These are phyloP conservation scores for Brachionus sp. DNA, from an alignment of 1,140 invertebrate species.

Conservation along the genomic window DNA sequence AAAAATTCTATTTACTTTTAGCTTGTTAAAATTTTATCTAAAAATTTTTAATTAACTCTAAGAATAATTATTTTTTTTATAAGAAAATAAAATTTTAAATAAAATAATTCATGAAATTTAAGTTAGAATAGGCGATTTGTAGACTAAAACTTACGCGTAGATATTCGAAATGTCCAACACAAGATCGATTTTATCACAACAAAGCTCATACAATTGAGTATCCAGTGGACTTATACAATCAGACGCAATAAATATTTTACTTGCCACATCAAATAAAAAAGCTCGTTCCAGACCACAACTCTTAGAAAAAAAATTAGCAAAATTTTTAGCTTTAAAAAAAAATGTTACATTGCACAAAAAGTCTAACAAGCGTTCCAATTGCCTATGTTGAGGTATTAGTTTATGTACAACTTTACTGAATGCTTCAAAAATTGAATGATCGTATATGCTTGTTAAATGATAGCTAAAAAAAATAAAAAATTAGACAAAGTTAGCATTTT, in stretches of 20 bases:
- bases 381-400: constrained; percentile 91
- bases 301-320: constrained; percentile 61
- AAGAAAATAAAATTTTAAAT: too few species aligned
- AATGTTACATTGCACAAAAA: constrained; percentile 34
- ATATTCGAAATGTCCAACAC: constrained; percentile 18
- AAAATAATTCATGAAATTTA: background rate
- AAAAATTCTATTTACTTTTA: too few species aligned
- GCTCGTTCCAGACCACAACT: constrained; percentile 97
- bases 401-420: constrained; percentile 99
- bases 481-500: too few species aligned
- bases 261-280: constrained; percentile 95
- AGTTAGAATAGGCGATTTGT: background rate
- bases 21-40: too few species aligned
- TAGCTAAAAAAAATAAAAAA: constrained; percentile 11
- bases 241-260: constrained; percentile 98
- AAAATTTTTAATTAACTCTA: too few species aligned
- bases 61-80: too few species aligned
- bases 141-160: constrained; percentile 3
- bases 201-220: constrained; percentile 37
- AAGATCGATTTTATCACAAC: constrained; percentile 44
- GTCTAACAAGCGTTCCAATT: constrained; percentile 95
- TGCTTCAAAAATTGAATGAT: constrained; percentile 99
- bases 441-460: constrained; percentile 96
- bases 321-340: constrained; percentile 11
- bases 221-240: constrained; percentile 22